Base-by-base conservation (phyloP, 2,797 vertebrate species). In the Chloroceryle inda region DNA sequence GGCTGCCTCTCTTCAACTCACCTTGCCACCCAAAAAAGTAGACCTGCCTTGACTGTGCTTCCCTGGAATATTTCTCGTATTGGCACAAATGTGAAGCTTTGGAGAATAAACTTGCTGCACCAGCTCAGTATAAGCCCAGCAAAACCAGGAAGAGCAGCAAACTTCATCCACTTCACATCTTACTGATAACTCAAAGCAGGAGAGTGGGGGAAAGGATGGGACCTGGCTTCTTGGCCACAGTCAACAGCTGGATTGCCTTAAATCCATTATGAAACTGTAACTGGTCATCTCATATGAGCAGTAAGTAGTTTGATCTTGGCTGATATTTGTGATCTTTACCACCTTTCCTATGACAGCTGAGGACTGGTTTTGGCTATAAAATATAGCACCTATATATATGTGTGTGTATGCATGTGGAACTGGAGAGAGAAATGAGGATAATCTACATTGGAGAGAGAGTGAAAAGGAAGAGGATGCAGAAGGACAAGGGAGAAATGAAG, bases 31-130 rank as follows among this genome's bases (percentile, higher is more conserved):
- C 21, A 12, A 50, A 50, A 35, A 50, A 33, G 27, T 22, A 52
- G 44, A 38, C 22, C 19, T 85, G 58, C 69, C 37, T 13, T 22
- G 21, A 8, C 49, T 19, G 20, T 14, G 42, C 69, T 58, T 58
- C n/a, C 47, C 73, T 21, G 62, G 52, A 42, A 52, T 29, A 26
- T 66, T 62, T 26, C 45, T 44, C 40, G 23, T 9, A 22, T n/a
- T 56, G 58, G 37, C 58, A 64, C 0, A 2, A 69, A 69, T 7
- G 1, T 1, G 3, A 63, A 83, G 40, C 56, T 56, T 59, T n/a
- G 11, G 31, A 69, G 38, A 8, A 16, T 3, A 7, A 35, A 38
- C 49, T 68, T 33, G 55, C 38, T 64, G 61, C 19, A 33, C 21
- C 49, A 77, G 64, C 59, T 88, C 37, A 29, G 4, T 10, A 6